Evolutionary conservation across 2,113 vertebrate genomes (phyloP), one percentile per base, ranked within the genome.

Genomic region (Saccopteryx bilineata): DNA sequence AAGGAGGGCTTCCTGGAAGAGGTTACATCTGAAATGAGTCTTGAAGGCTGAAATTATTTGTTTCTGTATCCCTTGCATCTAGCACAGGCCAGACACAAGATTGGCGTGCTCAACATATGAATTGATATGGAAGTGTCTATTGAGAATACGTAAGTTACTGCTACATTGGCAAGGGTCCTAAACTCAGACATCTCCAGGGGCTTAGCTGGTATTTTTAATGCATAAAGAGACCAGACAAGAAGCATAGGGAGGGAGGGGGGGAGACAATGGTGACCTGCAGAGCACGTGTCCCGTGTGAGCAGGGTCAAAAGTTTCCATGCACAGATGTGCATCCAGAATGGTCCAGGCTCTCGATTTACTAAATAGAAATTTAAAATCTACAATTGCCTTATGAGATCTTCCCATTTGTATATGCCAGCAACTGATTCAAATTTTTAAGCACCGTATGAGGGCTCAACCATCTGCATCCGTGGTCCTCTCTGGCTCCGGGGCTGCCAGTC

Each of bases 271-370:
- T 5, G 14, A 3, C 0, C 5, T 17, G 11, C 23, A 13, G 1
- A 28, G 9, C 2, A 2, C 4, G 3, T 2, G 9, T 31, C 18
- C 48, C 2, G 0, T 0, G 0, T 0, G 2, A n/a, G 14, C 28
- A 28, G 50, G 3, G 0, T 23, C 7, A 1, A 15, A 11, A 8
- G 17, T 50, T 33, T 19, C n/a, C 2, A 9, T 0, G 0, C 1
- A 0, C 31, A 1, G 9, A 14, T 9, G 5, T 4, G 19, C 10
- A 17, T 68, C 75, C 28, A 2, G 24, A 8, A 31, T 1, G 50
- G n/a, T 56, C 61, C 50, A 26, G 50, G 60, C 26, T 50, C 26
- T 81, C 60, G 1, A 0, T 7, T 28, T 8, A 28, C 31, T 28
- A 18, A 26, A 3, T 1, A 79, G 65, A 72, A 76, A 76, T 52